Conservation (phyloP, 2,797 vertebrate species). For the Poeciliopsis infans region DNA sequence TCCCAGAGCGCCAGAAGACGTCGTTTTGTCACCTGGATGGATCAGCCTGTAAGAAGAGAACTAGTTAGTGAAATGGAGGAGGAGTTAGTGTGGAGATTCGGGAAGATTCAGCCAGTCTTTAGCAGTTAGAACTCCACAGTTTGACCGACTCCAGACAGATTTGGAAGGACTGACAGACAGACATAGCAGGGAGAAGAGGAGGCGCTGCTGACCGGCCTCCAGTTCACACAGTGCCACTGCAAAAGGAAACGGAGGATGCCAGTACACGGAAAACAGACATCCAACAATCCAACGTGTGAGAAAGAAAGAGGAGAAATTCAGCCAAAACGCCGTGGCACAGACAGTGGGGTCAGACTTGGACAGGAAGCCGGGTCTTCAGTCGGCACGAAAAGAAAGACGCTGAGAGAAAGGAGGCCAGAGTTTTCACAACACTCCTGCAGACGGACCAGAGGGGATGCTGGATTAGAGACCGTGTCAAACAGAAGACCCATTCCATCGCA, state of each 20-base stretch:
- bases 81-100: conserved; percentile 70
- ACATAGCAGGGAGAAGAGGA: conserved; percentile 29
- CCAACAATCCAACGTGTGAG: conserved; percentile 45
- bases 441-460: conserved; percentile 68
- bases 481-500: conserved; percentile 57
- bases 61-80: conserved; percentile 61
- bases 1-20: conserved; percentile 34
- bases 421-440: conserved; percentile 67
- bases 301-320: conserved; percentile 25
- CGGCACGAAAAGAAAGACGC: conserved; percentile 30
- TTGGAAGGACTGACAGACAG: conserved; percentile 47
- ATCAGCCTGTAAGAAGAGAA: conserved; percentile 68
- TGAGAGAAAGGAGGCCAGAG: conserved; percentile 43
- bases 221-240: conserved; percentile 55
- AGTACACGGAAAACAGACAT: conserved; percentile 53
- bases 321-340: conserved; percentile 61
- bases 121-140: conserved; percentile 58
- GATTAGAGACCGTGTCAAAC: conserved; percentile 70
- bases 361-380: conserved; percentile 53
- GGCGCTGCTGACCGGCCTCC: conserved; percentile 56
- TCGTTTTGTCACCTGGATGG: conserved; percentile 61
- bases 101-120: conserved; percentile 51
- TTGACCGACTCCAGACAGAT: conserved; percentile 56
- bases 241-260: conserved; percentile 50
- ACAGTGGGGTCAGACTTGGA: conserved; percentile 52